Percentiles rank a stretch among this genome's conserved stretches.
phyloP scores from a whole-genome alignment of 2,888 invertebrate genomes.

The Agonopterix arenella region DNA sequence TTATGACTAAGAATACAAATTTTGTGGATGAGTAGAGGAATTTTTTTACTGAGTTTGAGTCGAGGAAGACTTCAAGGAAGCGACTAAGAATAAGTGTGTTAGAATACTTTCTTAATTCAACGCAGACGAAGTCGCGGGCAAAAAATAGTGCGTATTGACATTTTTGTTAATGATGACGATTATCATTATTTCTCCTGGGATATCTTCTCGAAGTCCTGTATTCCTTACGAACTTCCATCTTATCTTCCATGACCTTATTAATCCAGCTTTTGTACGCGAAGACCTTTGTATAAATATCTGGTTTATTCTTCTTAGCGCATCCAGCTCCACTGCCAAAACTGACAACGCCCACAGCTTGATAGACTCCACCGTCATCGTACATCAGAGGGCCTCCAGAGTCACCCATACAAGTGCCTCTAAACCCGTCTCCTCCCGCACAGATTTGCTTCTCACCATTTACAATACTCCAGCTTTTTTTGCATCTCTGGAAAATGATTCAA shows the following conservation, averaged over 20 bases:
- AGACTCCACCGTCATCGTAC: conserved; percentile 25
- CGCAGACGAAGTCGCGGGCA: too few species aligned
- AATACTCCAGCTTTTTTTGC: background rate
- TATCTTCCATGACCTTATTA: background rate
- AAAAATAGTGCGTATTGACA: too few species aligned
- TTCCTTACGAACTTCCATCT: background rate
- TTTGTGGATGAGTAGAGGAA: too few species aligned
- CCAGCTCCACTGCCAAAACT: conserved; percentile 77
- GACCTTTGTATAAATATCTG: conserved; percentile 4
- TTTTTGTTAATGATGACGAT: too few species aligned
- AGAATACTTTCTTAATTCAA: too few species aligned
- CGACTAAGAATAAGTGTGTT: too few species aligned
- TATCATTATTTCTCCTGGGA: too few species aligned
- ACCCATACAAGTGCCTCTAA: conserved; percentile 77
- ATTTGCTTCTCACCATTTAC: conserved; percentile 33
- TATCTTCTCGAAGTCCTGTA: too few species aligned
- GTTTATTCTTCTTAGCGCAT: background rate
- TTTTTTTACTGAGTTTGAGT: too few species aligned
- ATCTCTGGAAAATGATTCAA: background rate
- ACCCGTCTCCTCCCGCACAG: conserved; percentile 77
- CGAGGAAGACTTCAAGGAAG: too few species aligned
- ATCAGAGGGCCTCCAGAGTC: conserved; percentile 35
- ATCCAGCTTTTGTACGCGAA: conserved; percentile 1
- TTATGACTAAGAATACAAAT: too few species aligned
- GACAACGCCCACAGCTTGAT: conserved; percentile 70